Evolutionary conservation across 92 coral and sea anemone genomes (phyloP).

Genomic region (Umimayanthus kanabou): DNA sequence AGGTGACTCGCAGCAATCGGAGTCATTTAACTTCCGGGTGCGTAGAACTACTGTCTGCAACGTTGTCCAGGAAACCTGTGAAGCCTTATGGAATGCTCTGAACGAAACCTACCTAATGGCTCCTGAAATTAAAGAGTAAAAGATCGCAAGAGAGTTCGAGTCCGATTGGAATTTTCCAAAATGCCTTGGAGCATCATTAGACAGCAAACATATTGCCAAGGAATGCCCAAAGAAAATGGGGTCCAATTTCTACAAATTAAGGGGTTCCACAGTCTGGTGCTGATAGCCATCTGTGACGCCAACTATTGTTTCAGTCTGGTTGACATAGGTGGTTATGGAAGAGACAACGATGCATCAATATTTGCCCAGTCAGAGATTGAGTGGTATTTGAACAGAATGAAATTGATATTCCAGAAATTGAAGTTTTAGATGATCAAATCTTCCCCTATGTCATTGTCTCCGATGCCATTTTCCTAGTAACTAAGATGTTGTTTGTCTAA

Average conservation of each 20-base stretch:
- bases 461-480: conserved; percentile 42
- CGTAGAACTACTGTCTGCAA: conserved; percentile 36
- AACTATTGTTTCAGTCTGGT: conserved; percentile 34
- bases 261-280: conserved; percentile 45
- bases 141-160: too few species aligned
- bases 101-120: conserved; percentile 22
- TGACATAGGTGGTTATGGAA: conserved; percentile 42
- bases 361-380: conserved; percentile 28
- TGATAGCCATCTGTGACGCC: conserved; percentile 51
- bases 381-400: conserved; percentile 25
- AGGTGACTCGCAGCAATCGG: conserved; percentile 49
- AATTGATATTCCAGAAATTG: conserved; percentile 32
- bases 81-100: conserved; percentile 42
- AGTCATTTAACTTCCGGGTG: conserved; percentile 44
- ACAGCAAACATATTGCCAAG: too few species aligned
- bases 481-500: too few species aligned
- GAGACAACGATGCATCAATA: conserved; percentile 48
- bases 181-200: too few species aligned
- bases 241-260: too few species aligned
- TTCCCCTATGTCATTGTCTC: conserved; percentile 44
- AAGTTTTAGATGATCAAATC: conserved; percentile 16
- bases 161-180: too few species aligned
- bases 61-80: conserved; percentile 29
- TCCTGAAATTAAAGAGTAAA: conserved; percentile 25
- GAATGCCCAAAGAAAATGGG: too few species aligned